Base-by-base conservation (phyloP, 1,140 invertebrate species). In the Caenorhabditis brenneri region DNA sequence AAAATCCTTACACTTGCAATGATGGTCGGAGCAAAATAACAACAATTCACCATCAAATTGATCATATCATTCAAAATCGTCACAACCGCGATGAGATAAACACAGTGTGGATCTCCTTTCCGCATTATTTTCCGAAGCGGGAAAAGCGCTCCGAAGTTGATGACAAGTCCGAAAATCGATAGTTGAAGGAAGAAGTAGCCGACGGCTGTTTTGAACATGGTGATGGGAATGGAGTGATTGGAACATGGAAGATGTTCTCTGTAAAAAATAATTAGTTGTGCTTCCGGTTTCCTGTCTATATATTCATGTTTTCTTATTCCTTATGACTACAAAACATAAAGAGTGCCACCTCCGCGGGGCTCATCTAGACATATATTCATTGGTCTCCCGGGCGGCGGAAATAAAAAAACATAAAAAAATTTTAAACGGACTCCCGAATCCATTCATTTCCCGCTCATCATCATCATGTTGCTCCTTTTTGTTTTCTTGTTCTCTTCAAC, bases 101-200 rank as follows among this genome's bases (percentile, higher is more conserved):
- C 29, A 65, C 29, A 65, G 7, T 65, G 1, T 6, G 7, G 16
- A 36, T 65, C 58, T 65, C 58, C 58, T 19, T 33, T 65, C 19
- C 36, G 33, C 31, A 2, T 33, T 7, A 65, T n/a, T 19, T 31
- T 12, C n/a, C n/a, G n/a, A 22, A 65, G 10, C 15, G 58, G 58
- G n/a, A 65, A 6, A 33, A 65, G 31, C 19, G 19, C 29, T 27
- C 10, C 31, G 1, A 65, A 19, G 19, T 65, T 65, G 7, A 65
- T 36, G 12, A 65, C 58, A 36, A 74, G n/a, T 39, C 65, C 33
- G 10, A 46, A 27, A 7, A 42, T 10, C 0, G 27, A 74, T 42
- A 42, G n/a, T 42, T 74, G 65, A 42, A 74, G 36, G 22, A 74
- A 39, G 24, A 42, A 74, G 65, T 74, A 74, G 22, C 65, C 33